Conservation (phyloP, 2,888 invertebrate genomes). For the Agrilus cyanescens region DNA sequence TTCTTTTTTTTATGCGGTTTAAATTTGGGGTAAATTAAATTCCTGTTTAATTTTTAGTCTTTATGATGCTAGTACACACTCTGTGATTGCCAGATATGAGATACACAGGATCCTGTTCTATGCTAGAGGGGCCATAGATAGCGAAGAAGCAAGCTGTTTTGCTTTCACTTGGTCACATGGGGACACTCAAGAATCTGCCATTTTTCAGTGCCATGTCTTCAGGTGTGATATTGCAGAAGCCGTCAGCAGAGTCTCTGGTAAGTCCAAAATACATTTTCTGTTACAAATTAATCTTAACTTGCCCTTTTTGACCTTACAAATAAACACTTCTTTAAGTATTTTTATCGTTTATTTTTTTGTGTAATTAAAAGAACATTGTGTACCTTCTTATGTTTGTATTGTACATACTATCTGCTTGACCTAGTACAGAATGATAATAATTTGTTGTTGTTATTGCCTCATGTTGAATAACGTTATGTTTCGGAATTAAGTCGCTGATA, state of each 20-base stretch:
- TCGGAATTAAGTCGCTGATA: not conserved
- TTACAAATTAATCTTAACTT: conserved; percentile 1
- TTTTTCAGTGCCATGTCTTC: conserved; percentile 96
- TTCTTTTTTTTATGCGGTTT: conserved; percentile 15
- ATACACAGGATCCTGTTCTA: conserved; percentile 91
- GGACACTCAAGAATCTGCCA: conserved; percentile 72
- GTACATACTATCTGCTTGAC: no score
- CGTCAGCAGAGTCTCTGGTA: conserved; percentile 65
- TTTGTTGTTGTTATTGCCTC: not conserved
- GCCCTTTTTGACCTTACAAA: not conserved
- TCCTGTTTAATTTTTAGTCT: conserved; percentile 40
- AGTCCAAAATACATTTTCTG: conserved; percentile 24
- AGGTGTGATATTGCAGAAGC: conserved; percentile 90
- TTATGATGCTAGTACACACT: conserved; percentile 72
- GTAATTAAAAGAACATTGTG: not conserved
- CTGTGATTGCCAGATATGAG: conserved; percentile 78
- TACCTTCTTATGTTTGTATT: not conserved
- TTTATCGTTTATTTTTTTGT: not conserved
- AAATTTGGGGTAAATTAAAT: conserved; percentile 1
- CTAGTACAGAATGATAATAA: no score
- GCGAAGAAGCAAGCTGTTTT: conserved; percentile 85
- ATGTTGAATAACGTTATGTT: no score
- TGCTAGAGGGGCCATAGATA: conserved; percentile 75
- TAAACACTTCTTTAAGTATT: not conserved
- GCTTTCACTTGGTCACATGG: conserved; percentile 97